These are phyloP conservation scores for Petrophora chlorosata DNA, from an alignment of 2,888 invertebrate genomes.

Conservation along the genomic window DNA sequence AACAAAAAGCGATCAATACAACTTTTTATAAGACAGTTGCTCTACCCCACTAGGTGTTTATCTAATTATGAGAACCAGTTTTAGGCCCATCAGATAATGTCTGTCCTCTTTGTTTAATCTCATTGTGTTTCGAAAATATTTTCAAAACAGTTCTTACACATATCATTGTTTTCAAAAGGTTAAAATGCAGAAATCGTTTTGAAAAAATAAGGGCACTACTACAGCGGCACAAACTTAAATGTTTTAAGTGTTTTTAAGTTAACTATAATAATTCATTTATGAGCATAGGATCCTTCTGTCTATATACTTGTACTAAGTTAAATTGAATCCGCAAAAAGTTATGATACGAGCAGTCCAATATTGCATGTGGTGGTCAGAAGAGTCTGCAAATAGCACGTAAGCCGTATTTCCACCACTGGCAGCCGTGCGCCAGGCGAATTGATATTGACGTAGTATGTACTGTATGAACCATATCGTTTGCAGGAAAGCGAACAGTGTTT, in stretches of 20 bases:
- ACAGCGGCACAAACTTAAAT: too few species aligned
- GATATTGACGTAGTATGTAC: not conserved
- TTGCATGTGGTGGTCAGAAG: not conserved
- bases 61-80: constrained; percentile 26
- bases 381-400: not conserved
- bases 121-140: too few species aligned
- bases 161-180: too few species aligned
- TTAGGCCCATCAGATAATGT: too few species aligned
- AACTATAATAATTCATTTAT: too few species aligned
- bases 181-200: too few species aligned
- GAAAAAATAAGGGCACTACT: too few species aligned
- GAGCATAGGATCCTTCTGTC: too few species aligned
- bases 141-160: too few species aligned
- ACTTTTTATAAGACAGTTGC: constrained; percentile 30
- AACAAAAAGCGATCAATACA: constrained; percentile 10
- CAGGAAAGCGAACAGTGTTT: constrained; percentile 26
- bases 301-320: not conserved
- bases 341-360: not conserved
- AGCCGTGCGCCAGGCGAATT: not conserved
- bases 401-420: not conserved
- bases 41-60: constrained; percentile 17
- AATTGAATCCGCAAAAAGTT: not conserved
- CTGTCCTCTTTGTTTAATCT: too few species aligned
- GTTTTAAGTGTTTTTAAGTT: too few species aligned
- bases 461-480: constrained; percentile 8